Percentiles rank a stretch among this genome's conserved stretches.
Evolutionary conservation across 2,888 invertebrate genomes (phyloP).

Genomic region (Monoplex corrugatus): DNA sequence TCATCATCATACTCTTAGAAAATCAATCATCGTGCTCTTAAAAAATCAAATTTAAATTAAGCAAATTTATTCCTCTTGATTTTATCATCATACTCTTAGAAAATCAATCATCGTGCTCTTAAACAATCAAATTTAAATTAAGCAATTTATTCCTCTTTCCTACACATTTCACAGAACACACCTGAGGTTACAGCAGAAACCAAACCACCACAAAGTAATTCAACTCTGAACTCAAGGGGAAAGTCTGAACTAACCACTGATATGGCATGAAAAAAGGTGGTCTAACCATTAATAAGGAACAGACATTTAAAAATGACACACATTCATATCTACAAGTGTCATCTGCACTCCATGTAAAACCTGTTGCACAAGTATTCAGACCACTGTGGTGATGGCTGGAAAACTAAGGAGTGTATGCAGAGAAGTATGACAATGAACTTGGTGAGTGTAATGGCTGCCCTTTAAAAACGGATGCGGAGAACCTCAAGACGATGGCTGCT

Average conservation of each 20-base stretch:
- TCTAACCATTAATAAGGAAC: neutral
- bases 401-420: neutral
- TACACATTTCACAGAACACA: neutral
- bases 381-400: neutral
- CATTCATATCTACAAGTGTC: slow-evolving; percentile 37
- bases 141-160: neutral
- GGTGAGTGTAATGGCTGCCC: slow-evolving; percentile 39
- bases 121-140: neutral
- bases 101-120: no score
- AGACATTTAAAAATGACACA: neutral
- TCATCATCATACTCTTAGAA: no score
- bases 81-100: no score
- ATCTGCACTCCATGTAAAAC: slow-evolving; percentile 29
- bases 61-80: no score
- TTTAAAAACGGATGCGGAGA: neutral
- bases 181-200: neutral
- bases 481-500: neutral
- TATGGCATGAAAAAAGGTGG: neutral
- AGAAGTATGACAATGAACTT: slow-evolving; percentile 4
- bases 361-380: slow-evolving; percentile 34
- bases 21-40: no score
- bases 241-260: neutral
- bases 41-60: no score
- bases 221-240: neutral
- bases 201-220: neutral